Percentiles rank a stretch among this genome's conserved stretches.
Conservation (phyloP, 2,797 vertebrate species). For the Ara ararauna region DNA sequence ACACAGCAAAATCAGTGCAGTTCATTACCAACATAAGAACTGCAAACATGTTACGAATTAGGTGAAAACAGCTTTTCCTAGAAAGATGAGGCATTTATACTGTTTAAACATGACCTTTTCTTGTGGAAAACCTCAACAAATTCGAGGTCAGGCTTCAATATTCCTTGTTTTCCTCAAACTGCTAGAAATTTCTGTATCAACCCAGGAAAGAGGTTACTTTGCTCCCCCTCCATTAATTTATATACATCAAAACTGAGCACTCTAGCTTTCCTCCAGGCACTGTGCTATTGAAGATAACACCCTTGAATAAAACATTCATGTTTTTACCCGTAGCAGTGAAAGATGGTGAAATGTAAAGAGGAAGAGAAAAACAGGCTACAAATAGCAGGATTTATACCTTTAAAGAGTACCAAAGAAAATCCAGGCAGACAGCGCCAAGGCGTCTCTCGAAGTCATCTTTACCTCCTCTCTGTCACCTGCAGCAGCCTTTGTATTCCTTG, state of each 20-base stretch:
- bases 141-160: conserved; percentile 16
- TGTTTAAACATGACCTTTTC: conserved; percentile 20
- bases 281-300: background rate
- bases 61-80: conserved; percentile 57
- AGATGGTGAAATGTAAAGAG: background rate
- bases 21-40: conserved; percentile 44
- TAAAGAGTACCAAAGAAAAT: background rate
- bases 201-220: background rate
- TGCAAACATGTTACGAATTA: conserved; percentile 57
- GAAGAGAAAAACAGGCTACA: background rate
- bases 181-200: background rate
- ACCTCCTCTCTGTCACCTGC: background rate
- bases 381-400: background rate
- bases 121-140: conserved; percentile 46
- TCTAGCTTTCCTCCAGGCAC: background rate
- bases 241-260: background rate
- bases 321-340: background rate
- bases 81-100: conserved; percentile 1
- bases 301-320: background rate
- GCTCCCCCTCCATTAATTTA: background rate
- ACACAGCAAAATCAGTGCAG: conserved; percentile 30
- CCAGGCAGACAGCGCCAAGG: background rate
- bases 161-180: background rate
- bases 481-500: background rate
- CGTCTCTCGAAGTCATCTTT: background rate